phyloP scores from a whole-genome alignment of 2,888 invertebrate genomes.

The Pandemis cinnamomeana region DNA sequence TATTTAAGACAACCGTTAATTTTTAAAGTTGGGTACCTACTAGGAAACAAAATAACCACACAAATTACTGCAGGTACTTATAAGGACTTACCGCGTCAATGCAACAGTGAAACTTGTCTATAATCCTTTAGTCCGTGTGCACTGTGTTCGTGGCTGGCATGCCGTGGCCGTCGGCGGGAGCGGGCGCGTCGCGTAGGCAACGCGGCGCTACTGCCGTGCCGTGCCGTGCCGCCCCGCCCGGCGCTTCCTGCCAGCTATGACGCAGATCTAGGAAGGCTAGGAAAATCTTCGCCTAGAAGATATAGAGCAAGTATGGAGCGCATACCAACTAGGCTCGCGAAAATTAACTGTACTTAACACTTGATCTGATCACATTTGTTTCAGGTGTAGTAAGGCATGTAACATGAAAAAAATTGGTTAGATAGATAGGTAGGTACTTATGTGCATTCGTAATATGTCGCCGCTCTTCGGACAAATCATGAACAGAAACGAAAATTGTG shows the following conservation, averaged over 20 bases:
- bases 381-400: too few relatives aligned
- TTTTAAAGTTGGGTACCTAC: neutral
- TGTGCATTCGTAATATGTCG: too few relatives aligned
- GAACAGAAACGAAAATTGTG: too few relatives aligned
- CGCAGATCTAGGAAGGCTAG: conserved; percentile 48
- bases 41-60: neutral
- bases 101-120: conserved; percentile 13
- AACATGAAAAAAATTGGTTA: too few relatives aligned
- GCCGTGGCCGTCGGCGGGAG: conserved; percentile 41
- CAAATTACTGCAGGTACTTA: neutral
- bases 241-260: conserved; percentile 42
- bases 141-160: conserved; percentile 23
- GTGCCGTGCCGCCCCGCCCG: conserved; percentile 43
- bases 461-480: too few relatives aligned
- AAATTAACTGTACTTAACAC: neutral
- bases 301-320: neutral
- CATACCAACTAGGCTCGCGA: neutral
- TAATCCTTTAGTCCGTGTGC: conserved; percentile 19
- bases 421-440: too few relatives aligned
- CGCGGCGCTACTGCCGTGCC: conserved; percentile 69
- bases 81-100: conserved; percentile 23
- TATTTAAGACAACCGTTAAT: neutral
- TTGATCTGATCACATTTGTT: too few relatives aligned
- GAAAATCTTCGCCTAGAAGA: conserved; percentile 23
- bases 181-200: conserved; percentile 69